A percentile compares a stretch with the other conserved stretches of the same genome.
Evolutionary conservation across 35 echinoderm and acorn worm species (phyloP).

Genomic region (Anneissia japonica): DNA sequence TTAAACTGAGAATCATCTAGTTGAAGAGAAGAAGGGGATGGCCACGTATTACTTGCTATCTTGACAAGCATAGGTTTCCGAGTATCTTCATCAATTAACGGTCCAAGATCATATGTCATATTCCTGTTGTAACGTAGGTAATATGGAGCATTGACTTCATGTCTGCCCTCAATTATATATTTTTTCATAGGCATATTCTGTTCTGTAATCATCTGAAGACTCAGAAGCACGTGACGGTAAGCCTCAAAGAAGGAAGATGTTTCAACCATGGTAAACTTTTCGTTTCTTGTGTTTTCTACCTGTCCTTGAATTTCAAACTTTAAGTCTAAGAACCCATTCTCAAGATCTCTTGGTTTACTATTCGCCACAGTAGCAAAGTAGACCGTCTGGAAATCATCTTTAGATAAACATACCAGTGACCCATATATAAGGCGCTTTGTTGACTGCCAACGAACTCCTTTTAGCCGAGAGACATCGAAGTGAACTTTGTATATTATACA

Average conservation of each 20-base stretch:
- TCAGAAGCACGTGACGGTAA: constrained; percentile 46
- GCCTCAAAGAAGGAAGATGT: constrained; percentile 68
- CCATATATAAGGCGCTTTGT: constrained; percentile 45
- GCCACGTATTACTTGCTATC: constrained; percentile 23
- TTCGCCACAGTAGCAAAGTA: constrained; percentile 43
- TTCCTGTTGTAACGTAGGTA: constrained; percentile 17
- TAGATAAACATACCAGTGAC: constrained; percentile 40
- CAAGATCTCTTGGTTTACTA: neutral
- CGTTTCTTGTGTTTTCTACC: neutral
- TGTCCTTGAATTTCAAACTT: neutral
- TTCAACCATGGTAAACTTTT: constrained; percentile 46
- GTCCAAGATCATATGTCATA: constrained; percentile 33
- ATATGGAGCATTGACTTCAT: neutral
- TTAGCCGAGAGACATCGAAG: constrained; percentile 12
- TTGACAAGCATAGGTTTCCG: constrained; percentile 9
- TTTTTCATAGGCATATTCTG: constrained; percentile 24
- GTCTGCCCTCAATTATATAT: constrained; percentile 31
- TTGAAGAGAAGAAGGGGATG: constrained; percentile 11
- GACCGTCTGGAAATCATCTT: constrained; percentile 40
- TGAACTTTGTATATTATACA: constrained; percentile 9
- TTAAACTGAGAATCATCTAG: constrained; percentile 65
- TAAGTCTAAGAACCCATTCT: neutral
- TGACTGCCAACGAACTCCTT: constrained; percentile 42
- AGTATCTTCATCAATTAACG: constrained; percentile 1
- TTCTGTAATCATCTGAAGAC: constrained; percentile 35